Base-by-base conservation (phyloP, 2,888 invertebrate genomes). In the Xestia ashworthii region DNA sequence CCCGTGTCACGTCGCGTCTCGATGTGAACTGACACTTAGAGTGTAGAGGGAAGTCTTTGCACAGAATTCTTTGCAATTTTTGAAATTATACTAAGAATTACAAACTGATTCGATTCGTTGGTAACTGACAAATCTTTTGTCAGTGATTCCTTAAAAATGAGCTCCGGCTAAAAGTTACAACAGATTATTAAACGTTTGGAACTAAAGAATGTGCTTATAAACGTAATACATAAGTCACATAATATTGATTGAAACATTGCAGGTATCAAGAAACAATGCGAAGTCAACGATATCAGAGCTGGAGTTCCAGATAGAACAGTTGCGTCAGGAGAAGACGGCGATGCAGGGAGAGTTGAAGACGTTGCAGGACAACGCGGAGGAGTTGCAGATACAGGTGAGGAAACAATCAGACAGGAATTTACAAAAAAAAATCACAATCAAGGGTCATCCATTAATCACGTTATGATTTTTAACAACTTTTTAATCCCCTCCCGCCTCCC, bases 231-330 rank as follows among this genome's bases (percentile, higher is more conserved):
- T 38, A 38, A 22, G 50, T 50, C 50, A 50, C 6, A 48, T 48
- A 58, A 58, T 25, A 58, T 58, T 14, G 25, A 25, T 32, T 14
- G 3, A 16, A 65, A 14, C 8, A 50, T 78, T 91, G 1, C 90
- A 98, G 98, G 98, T 98, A 64, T 98, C 98, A 0, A 97, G 98
- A 83, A 99, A 98, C 91, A 99, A 98, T 92, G 98, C 99, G n/a
- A 99, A 98, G 93, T 98, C 98, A 41, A 98, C 98, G 12, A 97
- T 98, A 85, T 98, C 98, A 1, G 98, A 99, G 91, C 95, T 99
- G 88, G 98, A 99, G 92, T 98, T 98, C 93, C 98, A 98, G 83
- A 95, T 98, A 71, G 98, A 98, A 87, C 98, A 98, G 89, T 91
- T 98, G 86, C 97, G 98, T 25, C 97, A 98, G 62, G 99, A 99